Conservation (phyloP, 2,113 vertebrate species). For the Tragulus kanchil region DNA sequence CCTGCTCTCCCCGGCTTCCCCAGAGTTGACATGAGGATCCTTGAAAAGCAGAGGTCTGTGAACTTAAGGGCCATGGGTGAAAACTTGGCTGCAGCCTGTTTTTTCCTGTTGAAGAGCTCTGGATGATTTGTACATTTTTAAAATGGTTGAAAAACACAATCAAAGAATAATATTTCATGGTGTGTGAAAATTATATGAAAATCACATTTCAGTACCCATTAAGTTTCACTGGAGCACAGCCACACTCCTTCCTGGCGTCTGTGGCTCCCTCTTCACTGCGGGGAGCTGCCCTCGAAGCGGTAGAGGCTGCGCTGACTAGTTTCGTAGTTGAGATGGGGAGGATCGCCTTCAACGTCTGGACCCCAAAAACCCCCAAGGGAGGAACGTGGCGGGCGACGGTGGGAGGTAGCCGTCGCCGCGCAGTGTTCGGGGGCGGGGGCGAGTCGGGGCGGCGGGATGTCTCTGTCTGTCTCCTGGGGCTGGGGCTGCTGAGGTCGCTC, state of each 20-base stretch:
- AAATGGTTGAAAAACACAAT: background rate
- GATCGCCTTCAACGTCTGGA: background rate
- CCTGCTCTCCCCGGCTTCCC: no score
- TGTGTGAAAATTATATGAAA: background rate
- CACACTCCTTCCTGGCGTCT: background rate
- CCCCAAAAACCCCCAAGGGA: no score
- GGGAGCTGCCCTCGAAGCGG: background rate
- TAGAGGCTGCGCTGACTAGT: background rate
- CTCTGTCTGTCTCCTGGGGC: no score
- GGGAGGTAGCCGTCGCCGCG: background rate
- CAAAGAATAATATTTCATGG: background rate
- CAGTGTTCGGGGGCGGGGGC: background rate
- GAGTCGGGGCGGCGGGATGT: fast-evolving
- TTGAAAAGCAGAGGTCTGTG: background rate
- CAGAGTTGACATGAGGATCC: background rate
- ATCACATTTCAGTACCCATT: background rate
- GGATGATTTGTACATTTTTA: background rate
- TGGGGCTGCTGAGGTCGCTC: background rate
- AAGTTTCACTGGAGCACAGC: background rate
- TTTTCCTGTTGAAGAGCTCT: background rate
- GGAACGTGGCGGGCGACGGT: background rate
- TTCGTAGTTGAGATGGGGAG: background rate
- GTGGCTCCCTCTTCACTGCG: background rate
- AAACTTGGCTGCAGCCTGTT: background rate
- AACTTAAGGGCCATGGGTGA: background rate